Base-by-base conservation (phyloP, 2,797 vertebrate species). In the Silurus lanzhouensis region DNA sequence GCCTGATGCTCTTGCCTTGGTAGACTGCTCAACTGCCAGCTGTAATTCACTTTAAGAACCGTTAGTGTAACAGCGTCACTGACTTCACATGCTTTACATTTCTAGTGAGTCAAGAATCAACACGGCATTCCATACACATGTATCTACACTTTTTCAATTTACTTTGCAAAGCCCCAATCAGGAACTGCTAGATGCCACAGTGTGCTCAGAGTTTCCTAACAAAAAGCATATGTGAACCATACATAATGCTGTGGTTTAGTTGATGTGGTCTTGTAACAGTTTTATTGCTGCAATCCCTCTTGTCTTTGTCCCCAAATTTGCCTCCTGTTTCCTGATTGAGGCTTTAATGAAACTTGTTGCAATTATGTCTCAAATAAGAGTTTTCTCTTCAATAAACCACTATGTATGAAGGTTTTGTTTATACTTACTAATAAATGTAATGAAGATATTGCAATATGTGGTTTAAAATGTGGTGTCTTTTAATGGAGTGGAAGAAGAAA, bases 1-100 rank as follows among this genome's bases (percentile, higher is more conserved):
- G 88, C 90, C 90, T 91, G 90, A 92, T 91, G 92, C 91, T 90
- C 93, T 93, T 92, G 93, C 94, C 93, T 94, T 94, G 91, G 92
- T 94, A 92, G 92, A 92, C 89, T 89, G 87, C 91, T 91, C 84
- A 92, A 91, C 92, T 93, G 91, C 90, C 90, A 91, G 88, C 89
- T 89, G 84, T 83, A 86, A 80, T 71, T 52, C 85, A 87, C 79
- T 79, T 44, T 68, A 72, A 20, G 63, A 76, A 64, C 25, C 81
- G 52, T 84, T 71, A 88, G 91, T 89, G 90, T 83, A 83, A 87
- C 57, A 67, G 83, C 90, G 91, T 92, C 85, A 91, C 90, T 88
- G 88, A 91, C 86, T 83, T 82, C 90, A 89, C 90, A 91, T 90
- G 90, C 86, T 90, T 90, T 90, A 91, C 61, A 38, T 83, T 76